Evolutionary conservation across 2,888 invertebrate genomes (phyloP).

Genomic region (Cheilosia pagana): DNA sequence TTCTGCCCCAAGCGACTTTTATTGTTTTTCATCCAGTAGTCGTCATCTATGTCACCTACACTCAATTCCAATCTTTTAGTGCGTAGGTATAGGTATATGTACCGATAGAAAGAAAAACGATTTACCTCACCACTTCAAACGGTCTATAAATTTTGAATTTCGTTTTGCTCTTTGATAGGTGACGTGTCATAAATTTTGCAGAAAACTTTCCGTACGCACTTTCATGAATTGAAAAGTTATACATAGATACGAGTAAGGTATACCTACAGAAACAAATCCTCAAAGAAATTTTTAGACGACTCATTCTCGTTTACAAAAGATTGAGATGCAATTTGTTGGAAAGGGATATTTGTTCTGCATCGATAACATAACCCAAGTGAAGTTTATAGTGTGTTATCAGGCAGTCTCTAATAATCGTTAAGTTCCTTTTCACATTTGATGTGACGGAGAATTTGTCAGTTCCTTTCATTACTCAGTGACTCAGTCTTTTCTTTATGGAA

Average conservation of each 20-base stretch:
- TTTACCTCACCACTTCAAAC: background rate
- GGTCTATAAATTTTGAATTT: conserved; percentile 9
- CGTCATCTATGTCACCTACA: too few species aligned
- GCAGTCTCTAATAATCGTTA: background rate
- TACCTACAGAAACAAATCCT: background rate
- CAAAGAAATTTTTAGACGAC: background rate
- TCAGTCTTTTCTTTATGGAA: background rate
- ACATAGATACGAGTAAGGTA: background rate
- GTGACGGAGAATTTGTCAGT: background rate
- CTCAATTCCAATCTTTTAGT: too few species aligned
- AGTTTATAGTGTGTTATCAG: background rate
- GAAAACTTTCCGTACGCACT: background rate
- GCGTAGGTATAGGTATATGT: too few species aligned
- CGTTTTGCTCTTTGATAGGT: background rate
- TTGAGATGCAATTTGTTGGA: too few species aligned
- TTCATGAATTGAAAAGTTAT: background rate
- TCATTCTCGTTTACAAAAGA: background rate
- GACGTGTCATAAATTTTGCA: conserved; percentile 8
- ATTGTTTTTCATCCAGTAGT: too few species aligned
- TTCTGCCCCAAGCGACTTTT: too few species aligned
- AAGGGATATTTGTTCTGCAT: background rate
- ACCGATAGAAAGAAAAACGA: background rate
- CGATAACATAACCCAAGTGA: too few species aligned
- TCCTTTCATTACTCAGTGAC: background rate
- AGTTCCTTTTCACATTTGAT: conserved; percentile 1